phyloP scores from a whole-genome alignment of 2,113 vertebrate genomes.

The Atractosteus spatula region DNA sequence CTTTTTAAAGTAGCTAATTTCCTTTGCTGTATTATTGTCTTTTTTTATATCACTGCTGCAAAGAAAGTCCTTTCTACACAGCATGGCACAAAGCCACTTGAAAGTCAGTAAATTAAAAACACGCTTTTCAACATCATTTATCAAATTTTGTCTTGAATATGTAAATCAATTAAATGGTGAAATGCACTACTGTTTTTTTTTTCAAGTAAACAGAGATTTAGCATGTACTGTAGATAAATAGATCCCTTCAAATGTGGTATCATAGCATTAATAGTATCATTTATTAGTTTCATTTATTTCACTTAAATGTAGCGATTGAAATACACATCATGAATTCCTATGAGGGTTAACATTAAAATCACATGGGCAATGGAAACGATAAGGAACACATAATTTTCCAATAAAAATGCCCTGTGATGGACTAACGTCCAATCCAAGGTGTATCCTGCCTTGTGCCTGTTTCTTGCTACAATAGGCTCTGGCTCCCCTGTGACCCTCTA shows the following conservation, averaged over 20 bases:
- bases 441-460: no score
- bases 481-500: no score
- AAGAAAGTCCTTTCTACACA: background rate
- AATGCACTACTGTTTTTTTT: background rate
- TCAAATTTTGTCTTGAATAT: background rate
- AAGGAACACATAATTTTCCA: no score
- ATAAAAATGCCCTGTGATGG: no score
- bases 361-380: background rate
- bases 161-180: constrained; percentile 1
- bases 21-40: background rate
- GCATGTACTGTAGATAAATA: background rate
- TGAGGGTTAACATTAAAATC: background rate
- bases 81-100: background rate
- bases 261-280: no score
- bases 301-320: background rate
- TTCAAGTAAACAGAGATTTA: background rate
- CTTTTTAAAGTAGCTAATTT: background rate
- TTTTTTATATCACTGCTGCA: background rate
- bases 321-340: background rate
- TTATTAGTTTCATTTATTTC: background rate
- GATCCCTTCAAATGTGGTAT: background rate
- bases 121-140: background rate
- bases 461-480: no score
- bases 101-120: background rate
- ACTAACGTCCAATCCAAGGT: no score